Conservation (phyloP, 2,797 vertebrate species). For the Australoheros facetus region DNA sequence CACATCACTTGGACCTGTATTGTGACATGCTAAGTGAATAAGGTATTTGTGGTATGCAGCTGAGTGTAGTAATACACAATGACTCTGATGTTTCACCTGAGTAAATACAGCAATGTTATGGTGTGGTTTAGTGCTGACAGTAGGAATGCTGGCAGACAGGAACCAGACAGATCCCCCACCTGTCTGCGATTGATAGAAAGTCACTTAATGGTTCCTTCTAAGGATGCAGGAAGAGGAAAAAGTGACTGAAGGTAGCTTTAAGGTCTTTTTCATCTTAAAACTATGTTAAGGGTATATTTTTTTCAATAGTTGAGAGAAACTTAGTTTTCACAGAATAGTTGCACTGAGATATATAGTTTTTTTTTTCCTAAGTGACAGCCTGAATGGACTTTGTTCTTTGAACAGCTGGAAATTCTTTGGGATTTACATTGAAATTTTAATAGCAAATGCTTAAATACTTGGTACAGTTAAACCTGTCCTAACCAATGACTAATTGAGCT, state of each 20-base stretch:
- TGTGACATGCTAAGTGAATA: neutral
- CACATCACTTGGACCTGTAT: neutral
- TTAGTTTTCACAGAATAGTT: no score
- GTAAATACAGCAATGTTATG: neutral
- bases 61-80: slow-evolving; percentile 2
- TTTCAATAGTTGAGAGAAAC: no score
- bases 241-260: neutral
- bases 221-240: neutral
- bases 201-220: slow-evolving; percentile 9
- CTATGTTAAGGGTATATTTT: neutral
- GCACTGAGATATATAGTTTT: no score
- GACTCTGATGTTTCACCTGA: neutral
- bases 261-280: neutral
- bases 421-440: neutral
- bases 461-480: neutral
- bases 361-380: neutral
- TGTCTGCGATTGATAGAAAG: neutral
- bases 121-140: neutral
- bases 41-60: neutral
- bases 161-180: slow-evolving; percentile 6
- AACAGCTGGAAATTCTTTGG: neutral
- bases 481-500: neutral
- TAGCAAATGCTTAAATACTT: neutral
- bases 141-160: slow-evolving; percentile 55
- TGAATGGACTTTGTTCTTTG: neutral